Evolutionary conservation across 92 coral and sea anemone genomes (phyloP), one percentile per base, ranked within the genome.

Genomic region (Epizoanthus rinbou): DNA sequence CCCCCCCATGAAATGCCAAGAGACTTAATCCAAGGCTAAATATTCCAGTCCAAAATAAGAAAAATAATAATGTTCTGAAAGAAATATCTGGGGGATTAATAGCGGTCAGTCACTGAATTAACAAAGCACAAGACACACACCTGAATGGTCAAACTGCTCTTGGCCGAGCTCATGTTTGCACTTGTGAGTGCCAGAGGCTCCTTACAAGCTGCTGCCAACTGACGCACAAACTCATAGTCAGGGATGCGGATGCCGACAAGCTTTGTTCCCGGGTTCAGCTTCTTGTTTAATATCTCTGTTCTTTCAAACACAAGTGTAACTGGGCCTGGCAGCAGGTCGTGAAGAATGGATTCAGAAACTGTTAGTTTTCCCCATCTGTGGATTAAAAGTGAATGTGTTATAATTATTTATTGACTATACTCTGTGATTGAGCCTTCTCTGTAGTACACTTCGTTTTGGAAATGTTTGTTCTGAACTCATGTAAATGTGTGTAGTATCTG

Each of bases 271-370:
- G 98, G 89, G 81, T 97, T 97, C 22, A 97, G 88, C 22, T 85
- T 90, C 37, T 79, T 88, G 76, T 97, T 97, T 18, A 97, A 79
- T 11, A 74, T 83, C 1, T 88, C 83, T 57, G 94, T 94, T 59
- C 99, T 90, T 73, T 94, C 95, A 87, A 97, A 97, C 33, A 97
- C 95, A 25, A 97, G 90, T 3, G 99, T 97, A n/a, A 97, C 99
- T 39, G 99, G 94, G 3, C 99, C 99, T 69, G 99, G 99, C 23
- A 97, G 88, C 52, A 97, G 91, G 74, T 92, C 90, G 24, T 86
- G 84, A 8, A 97, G 89, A 79, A 86, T 28, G 0, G 88, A 89
- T 3, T 87, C 86, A 79, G 84, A 37, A 8, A 97, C 92, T 18
- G 99, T 92, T 22, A 90, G 91, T 86, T 94, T 84, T 11, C 99